Conservation (phyloP, 2,888 invertebrate genomes). For the Cyrtodaria siliqua region DNA sequence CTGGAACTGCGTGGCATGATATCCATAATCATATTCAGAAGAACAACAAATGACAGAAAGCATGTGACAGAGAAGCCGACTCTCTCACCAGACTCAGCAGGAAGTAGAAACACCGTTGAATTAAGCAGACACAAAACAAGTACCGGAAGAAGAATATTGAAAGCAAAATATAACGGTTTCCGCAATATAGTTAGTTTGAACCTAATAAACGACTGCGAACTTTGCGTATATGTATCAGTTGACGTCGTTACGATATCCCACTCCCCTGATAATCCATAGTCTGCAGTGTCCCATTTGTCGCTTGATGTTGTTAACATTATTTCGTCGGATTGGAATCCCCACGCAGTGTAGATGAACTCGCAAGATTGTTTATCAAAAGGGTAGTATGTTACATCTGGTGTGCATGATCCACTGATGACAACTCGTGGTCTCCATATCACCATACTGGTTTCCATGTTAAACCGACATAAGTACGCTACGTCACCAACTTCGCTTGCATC, state of each 20-base stretch:
- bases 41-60: conserved; percentile 53
- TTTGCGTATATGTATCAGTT: conserved; percentile 13
- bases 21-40: conserved; percentile 64
- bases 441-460: conserved; percentile 29
- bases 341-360: conserved; percentile 50
- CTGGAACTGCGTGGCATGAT: conserved; percentile 57
- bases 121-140: conserved; percentile 54
- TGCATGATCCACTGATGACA: conserved; percentile 53
- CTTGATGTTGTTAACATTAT: conserved; percentile 14
- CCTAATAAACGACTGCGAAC: conserved; percentile 32
- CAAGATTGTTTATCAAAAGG: conserved; percentile 59
- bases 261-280: conserved; percentile 53
- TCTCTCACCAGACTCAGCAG: conserved; percentile 59
- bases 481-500: conserved; percentile 52
- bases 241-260: conserved; percentile 50
- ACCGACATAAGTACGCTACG: conserved; percentile 38
- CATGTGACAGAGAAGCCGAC: conserved; percentile 66
- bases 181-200: conserved; percentile 39
- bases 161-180: conserved; percentile 60
- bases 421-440: conserved; percentile 52
- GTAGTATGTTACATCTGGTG: conserved; percentile 61
- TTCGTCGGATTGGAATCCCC: conserved; percentile 46
- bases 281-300: conserved; percentile 31
- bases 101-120: conserved; percentile 52
- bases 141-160: conserved; percentile 56